phyloP scores from a whole-genome alignment of 2,113 vertebrate genomes.

The Lutjanus erythropterus region DNA sequence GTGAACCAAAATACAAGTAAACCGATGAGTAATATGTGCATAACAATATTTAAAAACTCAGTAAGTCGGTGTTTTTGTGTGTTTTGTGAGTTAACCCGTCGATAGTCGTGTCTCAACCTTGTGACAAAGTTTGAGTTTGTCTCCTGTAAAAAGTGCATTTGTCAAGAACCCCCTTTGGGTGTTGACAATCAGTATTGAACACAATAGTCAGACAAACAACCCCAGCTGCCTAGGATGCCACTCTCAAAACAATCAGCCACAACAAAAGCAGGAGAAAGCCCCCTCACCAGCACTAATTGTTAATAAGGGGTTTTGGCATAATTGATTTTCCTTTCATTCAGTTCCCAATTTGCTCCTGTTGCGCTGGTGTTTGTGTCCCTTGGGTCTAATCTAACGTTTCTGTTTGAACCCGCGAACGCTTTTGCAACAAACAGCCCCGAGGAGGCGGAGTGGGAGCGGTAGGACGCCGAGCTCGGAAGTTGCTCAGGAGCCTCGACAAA shows the following conservation, averaged over 20 bases:
- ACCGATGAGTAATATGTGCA: not conserved
- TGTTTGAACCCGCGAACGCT: slow-evolving; percentile 64
- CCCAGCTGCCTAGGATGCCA: slow-evolving; percentile 58
- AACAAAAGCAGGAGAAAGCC: slow-evolving; percentile 68
- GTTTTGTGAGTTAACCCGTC: not conserved
- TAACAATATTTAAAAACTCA: not conserved
- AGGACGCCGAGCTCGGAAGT: slow-evolving; percentile 10
- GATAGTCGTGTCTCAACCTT: not conserved
- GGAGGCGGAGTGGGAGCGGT: slow-evolving; percentile 13
- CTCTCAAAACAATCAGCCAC: slow-evolving; percentile 72
- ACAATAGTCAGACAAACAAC: slow-evolving; percentile 71
- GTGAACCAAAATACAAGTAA: not conserved
- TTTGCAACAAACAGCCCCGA: slow-evolving; percentile 55
- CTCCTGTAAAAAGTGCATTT: slow-evolving; percentile 47
- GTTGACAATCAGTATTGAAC: slow-evolving; percentile 44
- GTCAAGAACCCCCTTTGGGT: slow-evolving; percentile 29
- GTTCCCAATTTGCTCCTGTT: slow-evolving; percentile 73
- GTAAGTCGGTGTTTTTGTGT: not conserved
- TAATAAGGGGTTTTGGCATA: slow-evolving; percentile 77
- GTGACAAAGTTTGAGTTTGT: slow-evolving; percentile 21
- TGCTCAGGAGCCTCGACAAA: slow-evolving; percentile 25
- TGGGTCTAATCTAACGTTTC: slow-evolving; percentile 68
- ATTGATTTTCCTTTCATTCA: slow-evolving; percentile 81
- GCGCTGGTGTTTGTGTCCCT: slow-evolving; percentile 66
- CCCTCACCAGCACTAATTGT: slow-evolving; percentile 71